Base-by-base conservation (phyloP, 2,113 vertebrate species). In the Meriones unguiculatus region DNA sequence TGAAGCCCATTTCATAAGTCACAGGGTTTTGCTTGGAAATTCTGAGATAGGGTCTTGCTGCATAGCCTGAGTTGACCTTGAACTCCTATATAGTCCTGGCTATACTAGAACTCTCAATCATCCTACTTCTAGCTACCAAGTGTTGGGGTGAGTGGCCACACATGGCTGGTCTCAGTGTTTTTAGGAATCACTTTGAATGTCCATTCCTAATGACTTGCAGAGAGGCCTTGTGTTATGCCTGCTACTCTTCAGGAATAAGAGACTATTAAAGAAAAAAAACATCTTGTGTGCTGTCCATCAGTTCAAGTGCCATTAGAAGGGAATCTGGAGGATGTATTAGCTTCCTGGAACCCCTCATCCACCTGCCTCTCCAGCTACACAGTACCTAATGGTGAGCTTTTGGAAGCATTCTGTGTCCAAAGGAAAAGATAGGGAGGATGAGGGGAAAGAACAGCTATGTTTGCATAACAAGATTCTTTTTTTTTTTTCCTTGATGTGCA, bases 231-330 rank as follows among this genome's bases (percentile, higher is more conserved):
- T 98, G 92, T 85, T 72, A 62, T 35, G 92, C 95, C 98, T 99
- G 98, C 98, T 98, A 98, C 98, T 98, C 99, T 99, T 98, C 97
- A 97, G 96, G 98, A 98, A 98, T 97, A 98, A 97, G 98, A 98
- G 98, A 98, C 98, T 98, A 14, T n/a, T 38, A 12, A 98, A 98
- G 98, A 97, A 98, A 97, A 97, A 97, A 91, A 84, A 50, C 46
- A 93, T 97, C 98, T 97, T 92, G 97, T 98, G 96, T 97, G 97
- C 96, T 98, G 97, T 98, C 97, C 95, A 98, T 97, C 97, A 96
- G 98, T 97, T 97, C 97, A 97, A 97, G 96, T 97, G 98, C 97
- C 97, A 97, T 94, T 93, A 96, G 97, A 97, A 98, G 98, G 96
- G 89, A 6, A 81, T 97, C 98, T 98, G 95, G 89, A 38, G 96